These are phyloP conservation scores for Hippoglossus hippoglossus DNA, from an alignment of 2,797 vertebrate species.

Conservation along the genomic window DNA sequence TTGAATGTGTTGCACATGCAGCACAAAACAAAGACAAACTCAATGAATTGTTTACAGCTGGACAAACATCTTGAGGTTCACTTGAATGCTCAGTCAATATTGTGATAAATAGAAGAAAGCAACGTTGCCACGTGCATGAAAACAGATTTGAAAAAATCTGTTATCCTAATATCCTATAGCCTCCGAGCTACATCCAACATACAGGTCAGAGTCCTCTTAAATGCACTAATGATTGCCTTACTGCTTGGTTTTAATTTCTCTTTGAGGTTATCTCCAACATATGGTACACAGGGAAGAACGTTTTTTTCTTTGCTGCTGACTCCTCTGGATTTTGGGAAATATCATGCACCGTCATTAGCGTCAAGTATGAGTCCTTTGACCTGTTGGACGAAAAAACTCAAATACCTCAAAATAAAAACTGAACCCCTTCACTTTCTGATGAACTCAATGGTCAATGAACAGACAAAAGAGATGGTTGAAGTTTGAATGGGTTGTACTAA, in stretches of 20 bases:
- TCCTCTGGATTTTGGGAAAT: slow-evolving; percentile 64
- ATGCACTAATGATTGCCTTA: no score
- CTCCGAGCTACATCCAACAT: no score
- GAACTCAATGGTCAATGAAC: slow-evolving; percentile 5
- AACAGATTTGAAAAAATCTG: background rate
- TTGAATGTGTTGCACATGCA: slow-evolving; percentile 55
- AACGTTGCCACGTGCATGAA: slow-evolving; percentile 22
- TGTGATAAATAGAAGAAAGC: slow-evolving; percentile 32
- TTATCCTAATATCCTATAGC: no score
- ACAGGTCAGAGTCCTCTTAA: no score
- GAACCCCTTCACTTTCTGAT: slow-evolving; percentile 15
- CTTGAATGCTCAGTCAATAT: slow-evolving; percentile 26
- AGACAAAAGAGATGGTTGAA: slow-evolving; percentile 13
- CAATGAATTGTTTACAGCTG: slow-evolving; percentile 54
- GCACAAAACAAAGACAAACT: slow-evolving; percentile 41
- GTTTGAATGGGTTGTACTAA: slow-evolving; percentile 55
- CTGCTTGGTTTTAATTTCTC: slow-evolving; percentile 9
- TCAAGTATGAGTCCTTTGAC: slow-evolving; percentile 51
- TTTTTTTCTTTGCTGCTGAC: slow-evolving; percentile 35
- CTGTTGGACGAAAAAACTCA: slow-evolving; percentile 27
- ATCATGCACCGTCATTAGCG: slow-evolving; percentile 44
- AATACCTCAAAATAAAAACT: slow-evolving; percentile 34
- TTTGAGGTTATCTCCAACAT: slow-evolving; percentile 57
- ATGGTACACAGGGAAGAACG: slow-evolving; percentile 44
- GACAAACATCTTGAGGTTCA: slow-evolving; percentile 31